Evolutionary conservation across 2,888 invertebrate genomes (phyloP).

Genomic region (Rotaria sp.): DNA sequence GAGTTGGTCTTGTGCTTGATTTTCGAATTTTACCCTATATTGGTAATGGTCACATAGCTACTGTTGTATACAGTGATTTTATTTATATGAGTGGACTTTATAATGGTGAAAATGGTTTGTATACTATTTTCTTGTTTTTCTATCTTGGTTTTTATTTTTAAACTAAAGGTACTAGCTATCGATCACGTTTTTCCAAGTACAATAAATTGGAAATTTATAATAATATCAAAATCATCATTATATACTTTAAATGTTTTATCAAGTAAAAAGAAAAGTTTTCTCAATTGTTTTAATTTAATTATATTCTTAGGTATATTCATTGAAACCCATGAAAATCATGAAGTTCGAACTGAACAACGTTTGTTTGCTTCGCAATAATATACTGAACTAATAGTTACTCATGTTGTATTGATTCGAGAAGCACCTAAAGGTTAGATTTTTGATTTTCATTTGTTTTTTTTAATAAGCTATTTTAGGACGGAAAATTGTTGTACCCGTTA

Average conservation of each 20-base stretch:
- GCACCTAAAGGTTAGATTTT: not conserved
- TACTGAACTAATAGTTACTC: slow-evolving; percentile 47
- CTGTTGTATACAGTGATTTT: slow-evolving; percentile 46
- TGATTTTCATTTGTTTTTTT: too few relatives aligned
- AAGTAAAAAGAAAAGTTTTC: slow-evolving; percentile 42
- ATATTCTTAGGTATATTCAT: slow-evolving; percentile 45
- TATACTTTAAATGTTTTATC: slow-evolving; percentile 45
- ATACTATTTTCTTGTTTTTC: not conserved
- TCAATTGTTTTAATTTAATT: too few relatives aligned
- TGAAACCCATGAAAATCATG: slow-evolving; percentile 43
- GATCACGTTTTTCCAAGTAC: slow-evolving; percentile 51
- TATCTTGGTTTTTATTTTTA: not conserved
- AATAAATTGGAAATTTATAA: slow-evolving; percentile 41
- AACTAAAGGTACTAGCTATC: slow-evolving; percentile 44
- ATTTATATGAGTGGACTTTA: slow-evolving; percentile 51
- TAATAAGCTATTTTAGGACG: not conserved
- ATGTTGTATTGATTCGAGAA: slow-evolving; percentile 42
- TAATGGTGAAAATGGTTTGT: slow-evolving; percentile 47
- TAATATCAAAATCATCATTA: slow-evolving; percentile 39
- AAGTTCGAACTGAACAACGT: slow-evolving; percentile 45
- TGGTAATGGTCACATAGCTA: slow-evolving; percentile 52
- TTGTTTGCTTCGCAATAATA: slow-evolving; percentile 50
- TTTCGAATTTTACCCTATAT: slow-evolving; percentile 45
- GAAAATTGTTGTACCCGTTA: not conserved
- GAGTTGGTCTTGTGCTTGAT: not conserved